These are phyloP conservation scores for Caenorhabditis panamensis DNA, from an alignment of 2,888 invertebrate genomes.

Conservation along the genomic window DNA sequence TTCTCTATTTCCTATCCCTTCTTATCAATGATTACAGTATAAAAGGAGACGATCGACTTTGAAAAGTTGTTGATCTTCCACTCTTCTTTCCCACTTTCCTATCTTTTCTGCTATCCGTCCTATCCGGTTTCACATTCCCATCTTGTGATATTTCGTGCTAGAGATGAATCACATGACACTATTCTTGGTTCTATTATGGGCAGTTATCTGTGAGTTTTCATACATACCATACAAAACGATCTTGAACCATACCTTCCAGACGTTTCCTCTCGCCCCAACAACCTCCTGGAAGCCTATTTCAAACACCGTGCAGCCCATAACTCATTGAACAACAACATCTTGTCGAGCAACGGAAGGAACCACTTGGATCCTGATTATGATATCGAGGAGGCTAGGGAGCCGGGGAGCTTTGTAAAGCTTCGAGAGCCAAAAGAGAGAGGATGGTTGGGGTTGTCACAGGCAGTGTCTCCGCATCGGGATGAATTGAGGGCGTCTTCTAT, in stretches of 20 bases:
- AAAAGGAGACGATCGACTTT: conserved; percentile 42
- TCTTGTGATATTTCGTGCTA: conserved; percentile 31
- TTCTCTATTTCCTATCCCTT: conserved; percentile 4
- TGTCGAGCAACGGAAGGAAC: conserved; percentile 38
- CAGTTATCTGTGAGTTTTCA: neutral
- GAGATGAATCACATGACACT: conserved; percentile 17
- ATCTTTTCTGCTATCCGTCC: neutral
- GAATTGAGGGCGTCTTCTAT: conserved; percentile 37
- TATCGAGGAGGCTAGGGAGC: conserved; percentile 36
- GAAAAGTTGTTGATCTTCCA: conserved; percentile 54
- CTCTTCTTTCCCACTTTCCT: conserved; percentile 3
- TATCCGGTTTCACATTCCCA: conserved; percentile 28
- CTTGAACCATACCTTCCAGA: too few species aligned
- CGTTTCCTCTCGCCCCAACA: conserved; percentile 25
- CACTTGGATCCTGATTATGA: conserved; percentile 29
- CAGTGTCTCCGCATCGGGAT: conserved; percentile 43
- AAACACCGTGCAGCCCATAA: conserved; percentile 51
- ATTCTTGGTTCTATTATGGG: conserved; percentile 8
- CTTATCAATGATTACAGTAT: conserved; percentile 4
- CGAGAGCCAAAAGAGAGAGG: conserved; percentile 21
- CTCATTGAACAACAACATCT: conserved; percentile 20
- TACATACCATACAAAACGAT: too few species aligned
- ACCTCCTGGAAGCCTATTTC: conserved; percentile 52
- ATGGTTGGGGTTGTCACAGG: conserved; percentile 34
- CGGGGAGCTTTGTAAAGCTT: conserved; percentile 52